Evolutionary conservation across 2,113 vertebrate genomes (phyloP).

Genomic region (Pica pica): DNA sequence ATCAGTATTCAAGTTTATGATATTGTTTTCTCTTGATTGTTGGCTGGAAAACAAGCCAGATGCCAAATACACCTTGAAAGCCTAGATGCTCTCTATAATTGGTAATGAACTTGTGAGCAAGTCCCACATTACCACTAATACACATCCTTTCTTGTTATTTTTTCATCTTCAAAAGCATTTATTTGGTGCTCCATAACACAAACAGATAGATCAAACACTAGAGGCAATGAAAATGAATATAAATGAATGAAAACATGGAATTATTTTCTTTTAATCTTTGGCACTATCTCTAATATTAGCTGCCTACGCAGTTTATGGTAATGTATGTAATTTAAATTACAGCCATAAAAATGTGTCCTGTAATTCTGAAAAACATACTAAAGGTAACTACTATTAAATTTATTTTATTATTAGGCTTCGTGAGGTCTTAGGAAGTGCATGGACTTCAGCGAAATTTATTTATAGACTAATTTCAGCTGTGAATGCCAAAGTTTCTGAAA

Average conservation of each 20-base stretch:
- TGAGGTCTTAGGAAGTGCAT: neutral
- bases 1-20: neutral
- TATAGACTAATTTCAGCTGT: neutral
- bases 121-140: neutral
- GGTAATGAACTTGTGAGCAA: neutral
- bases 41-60: neutral
- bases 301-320: neutral
- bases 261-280: conserved; percentile 22
- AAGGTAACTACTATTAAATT: neutral
- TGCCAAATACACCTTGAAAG: neutral
- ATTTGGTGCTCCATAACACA: neutral
- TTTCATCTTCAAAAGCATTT: conserved; percentile 43
- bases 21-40: neutral
- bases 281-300: neutral
- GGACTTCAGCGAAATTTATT: neutral
- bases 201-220: conserved; percentile 62
- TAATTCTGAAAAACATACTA: neutral
- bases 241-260: conserved; percentile 21
- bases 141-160: neutral
- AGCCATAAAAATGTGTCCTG: neutral
- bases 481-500: neutral
- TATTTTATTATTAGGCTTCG: neutral
- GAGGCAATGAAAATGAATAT: conserved; percentile 31
- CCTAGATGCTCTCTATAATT: neutral
- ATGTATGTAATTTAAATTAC: neutral